Percentiles rank a stretch among this genome's conserved stretches.
These are phyloP conservation scores for Phragmatobia fuliginosa DNA, from an alignment of 2,888 invertebrate species.

Conservation along the genomic window DNA sequence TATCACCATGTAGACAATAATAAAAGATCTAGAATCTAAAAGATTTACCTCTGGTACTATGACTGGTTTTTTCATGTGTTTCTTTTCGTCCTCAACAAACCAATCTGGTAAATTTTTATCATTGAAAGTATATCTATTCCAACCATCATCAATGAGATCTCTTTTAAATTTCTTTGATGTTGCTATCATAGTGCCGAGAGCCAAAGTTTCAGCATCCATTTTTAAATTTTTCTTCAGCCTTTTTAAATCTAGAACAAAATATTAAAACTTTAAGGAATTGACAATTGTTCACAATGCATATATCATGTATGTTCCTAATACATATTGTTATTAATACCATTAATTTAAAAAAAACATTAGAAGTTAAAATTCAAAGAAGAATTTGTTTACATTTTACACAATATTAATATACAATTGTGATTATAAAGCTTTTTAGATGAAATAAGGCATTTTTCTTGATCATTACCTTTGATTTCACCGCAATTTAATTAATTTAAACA, in stretches of 20 bases:
- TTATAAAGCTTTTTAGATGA: not conserved
- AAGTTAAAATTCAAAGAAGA: not conserved
- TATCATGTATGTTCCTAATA: not conserved
- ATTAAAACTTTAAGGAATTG: not conserved
- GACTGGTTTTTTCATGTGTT: constrained; percentile 93
- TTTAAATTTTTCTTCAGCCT: constrained; percentile 88
- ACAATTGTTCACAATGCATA: not conserved
- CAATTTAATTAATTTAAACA: too few species aligned
- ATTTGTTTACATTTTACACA: not conserved
- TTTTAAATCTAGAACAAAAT: constrained; percentile 75
- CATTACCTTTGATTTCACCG: too few species aligned
- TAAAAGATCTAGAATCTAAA: too few species aligned
- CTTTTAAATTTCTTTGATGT: constrained; percentile 96
- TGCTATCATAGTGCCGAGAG: constrained; percentile 96
- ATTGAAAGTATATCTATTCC: constrained; percentile 97
- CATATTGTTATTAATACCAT: not conserved
- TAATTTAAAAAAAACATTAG: not conserved
- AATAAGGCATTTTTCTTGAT: too few species aligned
- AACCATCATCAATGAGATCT: constrained; percentile 95
- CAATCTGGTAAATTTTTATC: constrained; percentile 97
- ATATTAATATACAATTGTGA: not conserved
- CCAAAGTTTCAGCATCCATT: constrained; percentile 95
- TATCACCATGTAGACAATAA: too few species aligned
- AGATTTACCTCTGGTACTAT: constrained; percentile 92
- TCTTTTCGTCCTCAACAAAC: constrained; percentile 97